phyloP scores from a whole-genome alignment of 1,140 invertebrate species.

The Leptinotarsa undecemlineata region DNA sequence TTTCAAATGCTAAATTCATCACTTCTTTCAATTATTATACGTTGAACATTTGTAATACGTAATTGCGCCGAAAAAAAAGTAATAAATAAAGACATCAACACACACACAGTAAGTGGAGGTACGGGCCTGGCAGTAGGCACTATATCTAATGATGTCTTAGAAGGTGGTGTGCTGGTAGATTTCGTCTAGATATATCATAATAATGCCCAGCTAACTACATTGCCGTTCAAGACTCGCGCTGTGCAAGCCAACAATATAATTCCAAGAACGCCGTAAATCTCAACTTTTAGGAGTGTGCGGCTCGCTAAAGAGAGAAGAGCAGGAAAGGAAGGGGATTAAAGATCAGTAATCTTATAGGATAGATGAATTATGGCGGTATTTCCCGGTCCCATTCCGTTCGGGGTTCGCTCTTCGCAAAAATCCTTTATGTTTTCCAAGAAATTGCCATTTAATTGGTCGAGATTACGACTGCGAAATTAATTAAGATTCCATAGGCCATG shows the following conservation, averaged over 20 bases:
- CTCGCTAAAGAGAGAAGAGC: slow-evolving; percentile 53
- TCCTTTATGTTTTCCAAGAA: slow-evolving; percentile 55
- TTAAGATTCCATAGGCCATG: slow-evolving; percentile 55
- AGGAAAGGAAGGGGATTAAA: slow-evolving; percentile 67
- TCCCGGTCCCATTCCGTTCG: slow-evolving; percentile 54
- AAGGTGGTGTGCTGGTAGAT: slow-evolving; percentile 36
- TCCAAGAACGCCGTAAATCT: slow-evolving; percentile 68
- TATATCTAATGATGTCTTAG: slow-evolving; percentile 43
- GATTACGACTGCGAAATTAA: slow-evolving; percentile 54
- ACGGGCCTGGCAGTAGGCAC: background rate
- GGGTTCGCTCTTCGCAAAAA: slow-evolving; percentile 53
- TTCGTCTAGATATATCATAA: slow-evolving; percentile 60
- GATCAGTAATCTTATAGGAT: slow-evolving; percentile 73
- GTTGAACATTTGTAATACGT: no score
- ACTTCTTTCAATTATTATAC: no score
- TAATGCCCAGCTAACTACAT: slow-evolving; percentile 59
- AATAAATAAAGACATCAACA: no score
- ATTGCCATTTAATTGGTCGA: slow-evolving; percentile 55
- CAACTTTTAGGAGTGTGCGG: slow-evolving; percentile 67
- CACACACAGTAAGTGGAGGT: no score
- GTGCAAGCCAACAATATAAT: slow-evolving; percentile 64
- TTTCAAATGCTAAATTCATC: no score
- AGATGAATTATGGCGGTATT: slow-evolving; percentile 66
- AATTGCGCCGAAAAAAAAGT: no score
- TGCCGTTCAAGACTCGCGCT: slow-evolving; percentile 49